Percentiles rank a stretch among this genome's conserved stretches.
Conservation (phyloP, 2,113 vertebrate species). For the Entomyzon cyanotis region DNA sequence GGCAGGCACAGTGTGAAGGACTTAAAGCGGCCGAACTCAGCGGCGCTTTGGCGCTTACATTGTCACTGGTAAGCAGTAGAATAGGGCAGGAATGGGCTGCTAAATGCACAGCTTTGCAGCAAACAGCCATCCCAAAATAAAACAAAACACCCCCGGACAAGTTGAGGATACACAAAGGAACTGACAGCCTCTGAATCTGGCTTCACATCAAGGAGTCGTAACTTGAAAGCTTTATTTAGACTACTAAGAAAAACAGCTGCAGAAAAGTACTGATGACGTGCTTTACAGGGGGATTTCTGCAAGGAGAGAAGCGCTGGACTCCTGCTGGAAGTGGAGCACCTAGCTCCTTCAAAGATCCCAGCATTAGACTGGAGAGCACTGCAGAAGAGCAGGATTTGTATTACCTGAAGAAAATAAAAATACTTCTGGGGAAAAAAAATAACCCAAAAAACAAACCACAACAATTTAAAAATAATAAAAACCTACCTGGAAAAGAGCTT, state of each 20-base stretch:
- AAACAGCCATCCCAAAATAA: not conserved
- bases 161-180: conserved; percentile 24
- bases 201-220: not conserved
- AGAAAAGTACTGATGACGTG: not conserved
- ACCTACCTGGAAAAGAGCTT: not conserved
- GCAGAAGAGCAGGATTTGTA: not conserved
- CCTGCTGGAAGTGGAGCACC: not conserved
- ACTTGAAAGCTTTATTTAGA: conserved; percentile 49
- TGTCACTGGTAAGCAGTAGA: not conserved
- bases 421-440: not conserved
- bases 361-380: not conserved
- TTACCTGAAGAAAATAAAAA: not conserved
- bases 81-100: not conserved
- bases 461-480: not conserved
- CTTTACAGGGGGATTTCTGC: not conserved
- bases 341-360: not conserved
- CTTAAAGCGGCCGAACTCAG: not conserved
- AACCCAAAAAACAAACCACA: no score
- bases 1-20: not conserved
- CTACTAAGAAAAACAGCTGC: conserved; percentile 25
- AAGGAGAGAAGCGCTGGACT: not conserved
- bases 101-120: not conserved
- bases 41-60: not conserved
- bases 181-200: conserved; percentile 28
- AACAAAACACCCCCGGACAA: not conserved